Base-by-base conservation (phyloP, 2,797 vertebrate species). In the Acrocephalus scirpaceus region DNA sequence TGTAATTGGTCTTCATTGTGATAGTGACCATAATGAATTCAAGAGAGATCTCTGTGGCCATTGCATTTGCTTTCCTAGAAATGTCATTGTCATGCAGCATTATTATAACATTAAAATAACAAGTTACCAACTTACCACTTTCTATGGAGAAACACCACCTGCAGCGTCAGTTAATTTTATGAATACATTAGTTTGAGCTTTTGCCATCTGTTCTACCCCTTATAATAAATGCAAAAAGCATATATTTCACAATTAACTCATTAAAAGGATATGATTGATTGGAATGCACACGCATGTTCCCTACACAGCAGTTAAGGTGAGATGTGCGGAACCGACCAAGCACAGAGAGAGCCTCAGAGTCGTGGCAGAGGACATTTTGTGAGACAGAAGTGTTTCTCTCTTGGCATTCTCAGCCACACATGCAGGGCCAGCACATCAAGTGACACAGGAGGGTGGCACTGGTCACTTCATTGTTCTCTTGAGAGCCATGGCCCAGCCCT, bases 151-250 rank as follows among this genome's bases (percentile, higher is more conserved):
- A 96, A 74, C 85, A 93, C 94, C 94, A 96, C 91, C 94, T 95
- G 83, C 78, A 78, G 92, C 21, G 3, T 47, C 80, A 88, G 86
- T 95, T 94, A 93, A 93, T 97, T 94, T 93, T 86, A 56, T 72
- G 84, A 95, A 92, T 95, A 75, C 62, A 91, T 96, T 93, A 92
- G 38, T 77, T 80, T 88, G 86, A 95, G 92, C 40, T 84, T 93
- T 92, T 88, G 87, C 96, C 95, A 93, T 97, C 94, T 97, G 94
- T 96, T 96, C 92, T 75, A 62, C 15, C 72, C 84, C 61, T 85
- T 74, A 8, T 75, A 94, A 91, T 80, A 92, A 96, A 95, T 80
- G 74, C 92, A 91, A 76, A 93, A 80, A 42, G 69, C 92, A 83
- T 60, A 20, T 93, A 95, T 90, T 95, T 94, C 73, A 82, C 86